Percentiles rank a stretch among this genome's conserved stretches.
Conservation (phyloP, 2,888 invertebrate genomes). For the Pardosa pseudoannulata region DNA sequence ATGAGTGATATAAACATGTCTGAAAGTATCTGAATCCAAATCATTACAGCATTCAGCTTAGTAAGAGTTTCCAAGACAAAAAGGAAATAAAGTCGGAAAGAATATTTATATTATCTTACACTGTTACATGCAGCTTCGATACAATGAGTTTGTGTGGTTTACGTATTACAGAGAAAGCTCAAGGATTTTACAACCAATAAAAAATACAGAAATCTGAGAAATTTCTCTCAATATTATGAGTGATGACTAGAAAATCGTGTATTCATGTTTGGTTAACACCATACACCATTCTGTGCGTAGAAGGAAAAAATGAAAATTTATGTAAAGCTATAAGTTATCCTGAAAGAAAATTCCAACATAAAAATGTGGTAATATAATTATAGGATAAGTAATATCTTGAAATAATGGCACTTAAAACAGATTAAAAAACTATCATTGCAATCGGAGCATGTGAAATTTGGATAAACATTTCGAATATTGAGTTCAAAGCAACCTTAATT, state of each 20-base stretch:
- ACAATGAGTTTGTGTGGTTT: not conserved
- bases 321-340: not conserved
- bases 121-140: not conserved
- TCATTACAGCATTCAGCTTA: not conserved
- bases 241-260: constrained; percentile 8
- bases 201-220: not conserved
- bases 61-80: not conserved
- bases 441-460: no score
- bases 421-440: no score
- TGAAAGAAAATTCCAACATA: not conserved
- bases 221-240: not conserved
- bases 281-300: not conserved
- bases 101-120: not conserved
- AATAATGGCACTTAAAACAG: not conserved
- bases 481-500: no score
- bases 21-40: not conserved
- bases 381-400: not conserved
- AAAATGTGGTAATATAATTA: not conserved
- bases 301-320: not conserved
- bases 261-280: not conserved
- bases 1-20: not conserved
- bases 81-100: not conserved
- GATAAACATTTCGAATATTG: no score
- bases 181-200: not conserved
- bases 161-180: constrained; percentile 6